Conservation (phyloP, 2,888 invertebrate species). For the Norana najaformis region DNA sequence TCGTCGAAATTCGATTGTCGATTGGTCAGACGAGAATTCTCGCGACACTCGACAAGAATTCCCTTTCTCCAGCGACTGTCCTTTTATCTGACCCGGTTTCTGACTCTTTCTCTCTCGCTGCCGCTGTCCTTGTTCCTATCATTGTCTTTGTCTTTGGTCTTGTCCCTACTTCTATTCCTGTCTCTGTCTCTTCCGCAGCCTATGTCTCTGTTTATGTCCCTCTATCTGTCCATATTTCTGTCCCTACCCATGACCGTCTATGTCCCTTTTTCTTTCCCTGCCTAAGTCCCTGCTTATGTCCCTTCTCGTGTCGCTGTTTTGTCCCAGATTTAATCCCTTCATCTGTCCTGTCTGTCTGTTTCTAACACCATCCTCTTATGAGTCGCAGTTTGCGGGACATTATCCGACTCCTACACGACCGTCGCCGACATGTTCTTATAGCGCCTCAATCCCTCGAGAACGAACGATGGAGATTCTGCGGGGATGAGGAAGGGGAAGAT, state of each 20-base stretch:
- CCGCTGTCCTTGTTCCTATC: not conserved
- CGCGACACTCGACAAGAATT: not conserved
- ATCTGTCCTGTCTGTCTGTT: not conserved
- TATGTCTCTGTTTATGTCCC: too few species aligned
- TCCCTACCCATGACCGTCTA: too few species aligned
- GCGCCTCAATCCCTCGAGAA: conserved; percentile 4
- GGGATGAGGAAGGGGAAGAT: not conserved
- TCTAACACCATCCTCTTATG: not conserved
- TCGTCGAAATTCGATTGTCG: not conserved
- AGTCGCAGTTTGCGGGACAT: not conserved
- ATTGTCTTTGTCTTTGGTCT: not conserved
- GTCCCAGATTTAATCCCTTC: not conserved
- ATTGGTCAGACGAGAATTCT: not conserved
- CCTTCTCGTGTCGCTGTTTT: too few species aligned
- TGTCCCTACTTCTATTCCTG: not conserved
- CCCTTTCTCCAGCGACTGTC: not conserved
- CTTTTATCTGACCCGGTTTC: not conserved
- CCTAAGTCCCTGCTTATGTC: too few species aligned
- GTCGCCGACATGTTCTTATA: conserved; percentile 2
- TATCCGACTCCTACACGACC: not conserved
- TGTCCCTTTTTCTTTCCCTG: too few species aligned
- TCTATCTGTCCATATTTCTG: too few species aligned
- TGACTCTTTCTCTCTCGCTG: not conserved
- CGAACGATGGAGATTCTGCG: not conserved
- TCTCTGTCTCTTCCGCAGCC: too few species aligned